Base-by-base conservation (phyloP, 2,888 invertebrate genomes). In the Leuctra nigra region DNA sequence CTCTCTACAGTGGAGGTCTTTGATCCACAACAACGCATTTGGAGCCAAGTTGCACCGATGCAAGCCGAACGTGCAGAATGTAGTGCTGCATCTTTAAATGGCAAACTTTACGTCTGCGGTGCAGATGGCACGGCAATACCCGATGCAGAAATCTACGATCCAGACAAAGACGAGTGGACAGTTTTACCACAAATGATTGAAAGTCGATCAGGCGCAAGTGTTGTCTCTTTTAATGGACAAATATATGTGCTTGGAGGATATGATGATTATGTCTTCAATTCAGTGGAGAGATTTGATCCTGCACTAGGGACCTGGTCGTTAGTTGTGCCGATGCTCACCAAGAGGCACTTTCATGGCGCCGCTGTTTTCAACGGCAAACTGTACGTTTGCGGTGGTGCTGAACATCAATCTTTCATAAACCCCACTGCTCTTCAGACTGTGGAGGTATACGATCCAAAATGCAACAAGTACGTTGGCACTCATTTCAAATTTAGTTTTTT, bases 251-350 rank as follows among this genome's bases (percentile, higher is more conserved):
- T 91, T 39, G 93, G 92, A 14, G 92, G 92, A 0, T 92, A 92
- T 68, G 91, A 92, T 73, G 91, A 91, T 14, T 87, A 88, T 4
- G 92, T 91, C 64, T 91, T 90, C 70, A 88, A 90, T 72, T 88
- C 88, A 1, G 89, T 82, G 68, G 70, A 74, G 25, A 38, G 22
- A 6, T 91, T 85, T 68, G 86, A 89, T 73, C 86, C 86, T 1
- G 78, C 80, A 47, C 80, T 81, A 16, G 83, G 85, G 63, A 74
- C 77, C 16, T 92, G 91, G 91, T 76, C 77, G 0, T 77, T 80
- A 63, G 84, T 88, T 46, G 81, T 84, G 23, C 80, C 89, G 0
- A 92, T 93, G 91, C 72, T 85, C 38, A 86, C 86, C 7, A 83
- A 86, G 66, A 78, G 90, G 35, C 92, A 92, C 70, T 81, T 92